Conservation (phyloP, 2,888 invertebrate species). For the Apotomis betuletana region DNA sequence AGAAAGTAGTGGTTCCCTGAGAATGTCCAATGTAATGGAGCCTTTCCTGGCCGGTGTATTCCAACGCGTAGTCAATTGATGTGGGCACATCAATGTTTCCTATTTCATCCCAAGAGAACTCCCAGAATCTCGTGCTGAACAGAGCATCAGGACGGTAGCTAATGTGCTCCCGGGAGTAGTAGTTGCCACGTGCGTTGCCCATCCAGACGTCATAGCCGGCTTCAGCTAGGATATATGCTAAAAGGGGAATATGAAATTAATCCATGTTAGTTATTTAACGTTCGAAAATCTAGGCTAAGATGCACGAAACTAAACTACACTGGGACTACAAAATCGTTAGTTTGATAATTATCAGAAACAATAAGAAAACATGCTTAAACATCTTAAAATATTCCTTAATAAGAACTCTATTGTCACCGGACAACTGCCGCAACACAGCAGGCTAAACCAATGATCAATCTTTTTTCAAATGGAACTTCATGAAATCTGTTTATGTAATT, state of each 20-base stretch:
- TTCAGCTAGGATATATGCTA: slow-evolving; percentile 84
- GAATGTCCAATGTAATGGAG: slow-evolving; percentile 93
- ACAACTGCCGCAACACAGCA: no score
- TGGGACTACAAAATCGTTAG: no score
- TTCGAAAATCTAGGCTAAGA: no score
- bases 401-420: no score
- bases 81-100: slow-evolving; percentile 90
- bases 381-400: no score
- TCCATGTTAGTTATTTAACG: no score
- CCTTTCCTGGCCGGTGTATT: slow-evolving; percentile 80
- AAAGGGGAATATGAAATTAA: slow-evolving; percentile 39
- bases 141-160: slow-evolving; percentile 65
- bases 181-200: slow-evolving; percentile 91
- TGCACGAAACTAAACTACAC: no score
- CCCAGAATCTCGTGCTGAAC: slow-evolving; percentile 81
- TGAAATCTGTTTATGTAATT: no score
- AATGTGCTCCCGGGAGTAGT: slow-evolving; percentile 84
- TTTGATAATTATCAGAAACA: no score
- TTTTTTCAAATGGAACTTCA: no score
- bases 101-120: slow-evolving; percentile 93
- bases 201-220: slow-evolving; percentile 91
- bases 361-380: no score
- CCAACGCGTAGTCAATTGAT: slow-evolving; percentile 88
- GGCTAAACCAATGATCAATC: no score
- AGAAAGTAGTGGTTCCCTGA: slow-evolving; percentile 86